Evolutionary conservation across 2,888 invertebrate species (phyloP).

Genomic region (Strigamia transsilvanica): DNA sequence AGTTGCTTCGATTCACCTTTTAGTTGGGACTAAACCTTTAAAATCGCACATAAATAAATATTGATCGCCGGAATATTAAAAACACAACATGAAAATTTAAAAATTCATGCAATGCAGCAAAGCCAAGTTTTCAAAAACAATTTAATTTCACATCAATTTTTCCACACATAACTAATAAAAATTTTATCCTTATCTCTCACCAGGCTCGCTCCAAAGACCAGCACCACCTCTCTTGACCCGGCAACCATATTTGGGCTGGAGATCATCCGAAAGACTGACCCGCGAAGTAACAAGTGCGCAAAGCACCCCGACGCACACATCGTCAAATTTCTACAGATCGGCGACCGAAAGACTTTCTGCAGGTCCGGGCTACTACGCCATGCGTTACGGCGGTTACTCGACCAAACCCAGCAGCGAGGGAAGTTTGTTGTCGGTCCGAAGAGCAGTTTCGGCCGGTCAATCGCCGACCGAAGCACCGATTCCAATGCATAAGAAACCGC

Average conservation of each 20-base stretch:
- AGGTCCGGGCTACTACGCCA: conserved; percentile 55
- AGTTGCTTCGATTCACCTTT: no score
- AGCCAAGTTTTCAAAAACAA: no score
- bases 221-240: conserved; percentile 63
- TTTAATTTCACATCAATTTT: no score
- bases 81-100: no score
- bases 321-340: conserved; percentile 69
- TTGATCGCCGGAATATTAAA: no score
- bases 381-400: conserved; percentile 52
- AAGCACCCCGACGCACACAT: conserved; percentile 55
- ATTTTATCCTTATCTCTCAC: no score
- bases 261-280: conserved; percentile 77
- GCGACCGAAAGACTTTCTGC: conserved; percentile 69
- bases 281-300: conserved; percentile 30
- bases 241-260: conserved; percentile 90
- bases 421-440: neutral
- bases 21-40: no score
- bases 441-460: neutral
- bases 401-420: neutral
- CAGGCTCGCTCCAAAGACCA: conserved; percentile 63
- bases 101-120: no score
- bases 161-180: no score
- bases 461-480: neutral
- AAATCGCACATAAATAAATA: no score
- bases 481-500: neutral